phyloP scores from a whole-genome alignment of 2,797 vertebrate species.

The Lithobates pipiens region DNA sequence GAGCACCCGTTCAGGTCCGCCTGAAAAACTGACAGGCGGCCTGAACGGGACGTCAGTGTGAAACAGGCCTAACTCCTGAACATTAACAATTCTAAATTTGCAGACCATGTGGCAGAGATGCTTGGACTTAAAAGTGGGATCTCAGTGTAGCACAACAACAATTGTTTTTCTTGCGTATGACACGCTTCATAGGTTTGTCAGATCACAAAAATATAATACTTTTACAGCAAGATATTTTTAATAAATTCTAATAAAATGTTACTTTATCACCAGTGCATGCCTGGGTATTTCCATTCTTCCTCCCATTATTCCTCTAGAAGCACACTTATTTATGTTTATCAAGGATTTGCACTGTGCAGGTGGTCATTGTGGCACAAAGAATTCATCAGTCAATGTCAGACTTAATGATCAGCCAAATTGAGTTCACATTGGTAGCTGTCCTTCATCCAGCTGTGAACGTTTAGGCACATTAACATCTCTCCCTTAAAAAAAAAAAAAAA shows the following conservation, averaged over 20 bases:
- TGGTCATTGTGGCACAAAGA: slow-evolving; percentile 61
- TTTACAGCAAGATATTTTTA: neutral
- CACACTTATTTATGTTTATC: slow-evolving; percentile 50
- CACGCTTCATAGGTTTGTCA: neutral
- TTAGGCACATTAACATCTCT: slow-evolving; percentile 55
- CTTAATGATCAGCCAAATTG: slow-evolving; percentile 65
- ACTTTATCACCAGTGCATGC: neutral
- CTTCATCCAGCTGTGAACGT: slow-evolving; percentile 61
- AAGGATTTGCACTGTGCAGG: slow-evolving; percentile 53
- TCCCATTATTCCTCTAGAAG: neutral
- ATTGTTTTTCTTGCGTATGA: neutral
- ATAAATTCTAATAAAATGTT: neutral
- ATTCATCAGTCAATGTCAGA: slow-evolving; percentile 64
- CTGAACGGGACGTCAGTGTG: too few relatives aligned
- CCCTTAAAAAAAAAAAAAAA: neutral
- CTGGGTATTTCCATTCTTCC: neutral
- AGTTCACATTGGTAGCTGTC: slow-evolving; percentile 63
- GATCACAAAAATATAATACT: neutral
- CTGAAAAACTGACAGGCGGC: too few relatives aligned
- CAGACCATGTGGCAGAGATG: neutral
- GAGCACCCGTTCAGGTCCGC: too few relatives aligned
- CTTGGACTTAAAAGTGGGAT: neutral
- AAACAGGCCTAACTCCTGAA: too few relatives aligned
- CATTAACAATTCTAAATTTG: neutral
- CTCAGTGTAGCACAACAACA: neutral